Conservation (phyloP, 2,113 vertebrate species). For the Lagopus leucura region DNA sequence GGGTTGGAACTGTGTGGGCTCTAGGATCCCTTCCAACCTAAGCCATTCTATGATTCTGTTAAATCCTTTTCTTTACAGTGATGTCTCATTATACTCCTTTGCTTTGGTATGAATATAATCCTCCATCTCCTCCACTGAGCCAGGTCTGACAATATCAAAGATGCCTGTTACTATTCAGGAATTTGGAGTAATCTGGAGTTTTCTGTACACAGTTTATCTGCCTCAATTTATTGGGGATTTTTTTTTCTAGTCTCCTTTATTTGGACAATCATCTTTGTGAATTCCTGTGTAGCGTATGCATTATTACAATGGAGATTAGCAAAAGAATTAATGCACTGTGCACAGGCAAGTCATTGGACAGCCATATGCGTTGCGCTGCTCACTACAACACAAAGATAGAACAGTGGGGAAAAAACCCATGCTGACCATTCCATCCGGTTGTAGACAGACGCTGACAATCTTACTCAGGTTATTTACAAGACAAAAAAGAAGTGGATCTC, state of each 20-base stretch:
- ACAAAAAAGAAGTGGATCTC: neutral
- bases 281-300: neutral
- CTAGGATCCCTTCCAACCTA: neutral
- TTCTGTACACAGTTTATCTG: neutral
- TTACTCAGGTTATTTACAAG: neutral
- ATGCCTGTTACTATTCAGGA: neutral
- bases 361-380: accelerated
- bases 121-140: accelerated
- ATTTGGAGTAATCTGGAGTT: neutral
- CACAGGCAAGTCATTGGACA: neutral
- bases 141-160: neutral
- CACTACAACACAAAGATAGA: neutral
- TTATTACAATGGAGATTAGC: neutral
- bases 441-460: neutral
- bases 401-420: neutral
- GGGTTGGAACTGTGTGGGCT: neutral
- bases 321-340: neutral
- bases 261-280: neutral
- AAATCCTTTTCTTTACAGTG: accelerated
- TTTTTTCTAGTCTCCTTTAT: neutral
- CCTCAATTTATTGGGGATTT: neutral
- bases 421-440: neutral
- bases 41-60: neutral
- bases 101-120: neutral
- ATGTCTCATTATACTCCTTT: neutral